These are phyloP conservation scores for Mactra quadrangularis DNA, from an alignment of 1,140 invertebrate species.

Conservation along the genomic window DNA sequence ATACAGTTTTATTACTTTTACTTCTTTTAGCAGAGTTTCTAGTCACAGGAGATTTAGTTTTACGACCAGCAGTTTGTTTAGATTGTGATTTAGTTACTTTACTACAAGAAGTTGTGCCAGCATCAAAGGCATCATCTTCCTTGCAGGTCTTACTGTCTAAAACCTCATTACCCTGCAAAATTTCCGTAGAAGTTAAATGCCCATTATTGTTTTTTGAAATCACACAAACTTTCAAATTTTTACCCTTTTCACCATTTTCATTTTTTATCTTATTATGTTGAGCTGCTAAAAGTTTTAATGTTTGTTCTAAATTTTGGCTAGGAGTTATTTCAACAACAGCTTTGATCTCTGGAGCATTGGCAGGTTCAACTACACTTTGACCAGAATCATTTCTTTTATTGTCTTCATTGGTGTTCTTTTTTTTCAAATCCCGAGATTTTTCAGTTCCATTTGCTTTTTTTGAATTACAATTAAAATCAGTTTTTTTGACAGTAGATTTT, in stretches of 20 bases:
- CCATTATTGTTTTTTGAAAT: neutral
- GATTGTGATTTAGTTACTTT: conserved; percentile 11
- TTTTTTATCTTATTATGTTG: neutral
- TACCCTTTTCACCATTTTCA: neutral
- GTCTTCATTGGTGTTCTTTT: no score
- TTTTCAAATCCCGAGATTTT: no score
- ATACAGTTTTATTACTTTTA: conserved; percentile 13
- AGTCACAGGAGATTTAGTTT: conserved; percentile 11
- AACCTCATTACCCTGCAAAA: neutral
- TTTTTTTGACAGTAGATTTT: conserved; percentile 15
- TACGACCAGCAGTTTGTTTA: conserved; percentile 17
- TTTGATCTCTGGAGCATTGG: neutral
- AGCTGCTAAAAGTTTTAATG: conserved; percentile 10
- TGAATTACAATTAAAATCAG: conserved; percentile 43
- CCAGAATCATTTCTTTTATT: no score
- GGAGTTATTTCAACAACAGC: neutral
- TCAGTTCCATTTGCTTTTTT: conserved; percentile 14
- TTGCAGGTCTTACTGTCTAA: neutral
- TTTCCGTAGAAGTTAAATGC: neutral
- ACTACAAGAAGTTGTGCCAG: neutral
- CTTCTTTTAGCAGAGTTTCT: conserved; percentile 7
- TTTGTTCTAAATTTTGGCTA: conserved; percentile 4
- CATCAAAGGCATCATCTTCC: neutral
- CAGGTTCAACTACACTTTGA: no score
- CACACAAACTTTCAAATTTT: conserved; percentile 2